Evolutionary conservation across 2,797 vertebrate genomes (phyloP), one percentile per base, ranked within the genome.

Genomic region (Bucorvus abyssinicus): DNA sequence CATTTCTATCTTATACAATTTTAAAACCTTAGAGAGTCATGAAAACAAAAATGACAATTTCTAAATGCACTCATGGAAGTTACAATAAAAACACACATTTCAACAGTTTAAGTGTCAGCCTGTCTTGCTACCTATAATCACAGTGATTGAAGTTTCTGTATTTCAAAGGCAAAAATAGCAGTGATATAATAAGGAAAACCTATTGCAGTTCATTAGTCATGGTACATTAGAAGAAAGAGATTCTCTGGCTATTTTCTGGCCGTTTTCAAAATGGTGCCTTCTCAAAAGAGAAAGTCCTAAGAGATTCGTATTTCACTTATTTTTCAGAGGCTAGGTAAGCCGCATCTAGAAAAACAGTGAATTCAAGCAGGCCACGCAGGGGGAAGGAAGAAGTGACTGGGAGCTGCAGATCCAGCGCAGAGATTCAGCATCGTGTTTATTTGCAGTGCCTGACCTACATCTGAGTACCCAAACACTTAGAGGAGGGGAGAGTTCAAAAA

Each of bases 101-200:
- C 94, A 95, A 57, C 55, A 61, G 84, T 79, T 90, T 97, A 96
- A 91, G 61, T 86, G 81, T 98, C 95, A 97, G 83, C 80, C 47
- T 93, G 84, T 95, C 83, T 96, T 94, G 86, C 95, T 97, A 95
- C 88, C 93, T 97, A 61, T 95, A 97, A 96, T 96, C 88, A 96
- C 67, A 84, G 56, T 96, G 95, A 97, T 60, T 93, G 92, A 97
- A 97, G 85, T 69, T 97, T 91, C 53, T 87, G 78, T 92, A 95
- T 94, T 96, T 79, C 65, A 86, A 94, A 97, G 93, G 36, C 81
- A 97, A 97, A 97, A 97, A 96, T 73, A 97, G 83, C 65, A 94
- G n/a, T 27, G 23, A 73, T 68, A 91, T 93, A 93, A 93, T 59
- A 86, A 77, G 74, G 70, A 95, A 95, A 93, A 75, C 26, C 75